Evolutionary conservation across 2,888 invertebrate genomes (phyloP).

Genomic region (Ophion ventricosus): DNA sequence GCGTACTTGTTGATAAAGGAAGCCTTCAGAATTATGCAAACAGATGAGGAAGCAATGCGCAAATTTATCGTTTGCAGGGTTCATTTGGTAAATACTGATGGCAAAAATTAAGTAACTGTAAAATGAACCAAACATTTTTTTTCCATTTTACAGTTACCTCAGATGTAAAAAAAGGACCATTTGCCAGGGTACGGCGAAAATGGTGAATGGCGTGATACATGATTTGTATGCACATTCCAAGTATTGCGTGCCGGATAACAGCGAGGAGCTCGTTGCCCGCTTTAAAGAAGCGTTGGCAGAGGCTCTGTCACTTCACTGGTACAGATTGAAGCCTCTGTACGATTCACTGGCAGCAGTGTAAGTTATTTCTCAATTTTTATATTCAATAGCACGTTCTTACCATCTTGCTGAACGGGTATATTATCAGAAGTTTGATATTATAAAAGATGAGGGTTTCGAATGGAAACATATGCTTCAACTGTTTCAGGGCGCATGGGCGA

Average conservation of each 20-base stretch:
- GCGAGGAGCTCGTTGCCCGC: neutral
- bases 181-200: neutral
- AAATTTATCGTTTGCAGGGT: too few relatives aligned
- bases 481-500: too few relatives aligned
- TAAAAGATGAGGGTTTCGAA: too few relatives aligned
- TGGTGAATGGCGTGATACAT: neutral
- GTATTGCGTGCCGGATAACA: neutral
- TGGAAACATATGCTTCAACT: too few relatives aligned
- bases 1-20: too few relatives aligned
- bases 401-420: too few relatives aligned
- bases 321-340: constrained; percentile 3
- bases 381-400: neutral
- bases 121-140: neutral
- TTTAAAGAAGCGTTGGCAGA: constrained; percentile 26
- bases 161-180: neutral
- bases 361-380: constrained; percentile 10
- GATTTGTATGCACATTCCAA: neutral
- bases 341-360: constrained; percentile 23
- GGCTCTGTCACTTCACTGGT: constrained; percentile 9
- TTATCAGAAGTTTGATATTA: too few relatives aligned
- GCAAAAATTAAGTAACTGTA: too few relatives aligned
- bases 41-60: too few relatives aligned
- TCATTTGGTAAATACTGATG: too few relatives aligned
- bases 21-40: too few relatives aligned
- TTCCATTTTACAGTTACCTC: neutral